phyloP scores from a whole-genome alignment of 2,797 vertebrate species.

The Pangasius macronema region DNA sequence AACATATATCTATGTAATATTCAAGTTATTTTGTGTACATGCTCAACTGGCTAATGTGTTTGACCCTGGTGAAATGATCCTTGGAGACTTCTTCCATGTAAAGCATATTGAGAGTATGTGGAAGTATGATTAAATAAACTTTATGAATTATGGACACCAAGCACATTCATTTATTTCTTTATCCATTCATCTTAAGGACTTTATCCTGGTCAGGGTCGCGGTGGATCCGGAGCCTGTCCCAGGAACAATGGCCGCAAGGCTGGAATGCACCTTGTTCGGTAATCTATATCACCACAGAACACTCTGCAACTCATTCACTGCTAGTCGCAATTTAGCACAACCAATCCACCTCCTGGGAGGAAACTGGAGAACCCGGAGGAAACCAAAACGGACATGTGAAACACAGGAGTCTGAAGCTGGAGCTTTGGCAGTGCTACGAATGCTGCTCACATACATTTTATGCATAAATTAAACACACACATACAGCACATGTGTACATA shows the following conservation, averaged over 20 bases:
- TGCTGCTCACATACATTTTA: too few relatives aligned
- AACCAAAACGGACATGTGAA: too few relatives aligned
- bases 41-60: conserved; percentile 54
- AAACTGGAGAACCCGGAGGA: too few relatives aligned
- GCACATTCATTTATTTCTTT: neutral
- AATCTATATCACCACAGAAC: too few relatives aligned
- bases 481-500: too few relatives aligned
- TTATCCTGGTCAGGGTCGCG: neutral
- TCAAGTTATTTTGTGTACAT: conserved; percentile 55
- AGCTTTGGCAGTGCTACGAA: too few relatives aligned
- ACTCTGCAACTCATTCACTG: neutral
- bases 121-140: conserved; percentile 55
- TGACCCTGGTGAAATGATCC: conserved; percentile 51
- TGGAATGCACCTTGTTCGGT: too few relatives aligned
- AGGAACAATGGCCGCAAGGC: too few relatives aligned
- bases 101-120: conserved; percentile 54
- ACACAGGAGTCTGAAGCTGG: too few relatives aligned
- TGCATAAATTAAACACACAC: too few relatives aligned
- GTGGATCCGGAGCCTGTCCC: too few relatives aligned
- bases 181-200: neutral
- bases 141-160: conserved; percentile 46
- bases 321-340: neutral
- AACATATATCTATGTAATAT: conserved; percentile 40
- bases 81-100: conserved; percentile 57
- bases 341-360: neutral